Evolutionary conservation across 2,888 invertebrate genomes (phyloP), one percentile per base, ranked within the genome.

Genomic region (Exocentrus adspersus): DNA sequence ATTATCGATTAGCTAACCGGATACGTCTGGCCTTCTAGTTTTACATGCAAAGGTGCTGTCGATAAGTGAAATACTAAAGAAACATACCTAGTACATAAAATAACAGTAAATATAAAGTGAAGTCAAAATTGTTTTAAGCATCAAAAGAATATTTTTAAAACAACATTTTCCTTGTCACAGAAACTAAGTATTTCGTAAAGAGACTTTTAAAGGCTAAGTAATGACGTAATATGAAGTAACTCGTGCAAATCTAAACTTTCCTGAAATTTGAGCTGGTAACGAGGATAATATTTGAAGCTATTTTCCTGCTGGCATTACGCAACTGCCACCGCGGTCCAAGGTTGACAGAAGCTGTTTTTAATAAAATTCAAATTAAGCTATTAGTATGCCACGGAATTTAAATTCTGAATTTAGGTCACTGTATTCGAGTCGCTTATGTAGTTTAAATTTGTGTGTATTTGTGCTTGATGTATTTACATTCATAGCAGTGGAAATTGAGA

Each of bases 351-450:
- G 10, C 5, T 37, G 37, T 37, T 37, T 24, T 37, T 37, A 37
- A 37, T 37, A 37, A 37, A 37, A 37, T 37, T 37, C 37, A 37
- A 37, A 37, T 37, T 37, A 37, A n/a, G 37, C 37, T 37, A 37
- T 37, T 37, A 37, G 37, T 37, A 37, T 37, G 37, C 37, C 37
- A 12, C 12, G 37, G 12, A 12, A 12, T 1, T 37, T 37, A n/a
- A 37, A 37, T 12, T 37, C 12, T 37, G 37, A 12, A 37, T 5
- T 1, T 2, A 37, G 37, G 24, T 24, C 24, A 24, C n/a, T 24
- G 24, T 24, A 24, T 3, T 24, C 7, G 24, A 24, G 24, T 24
- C 7, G 24, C 24, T 3, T 24, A 24, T 5, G 4, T 12, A 37
- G 37, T 37, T 37, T 12, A 37, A 37, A 12, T 37, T 12, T 37